Evolutionary conservation across 2,888 invertebrate species (phyloP).

Genomic region (Ethmia dodecea): DNA sequence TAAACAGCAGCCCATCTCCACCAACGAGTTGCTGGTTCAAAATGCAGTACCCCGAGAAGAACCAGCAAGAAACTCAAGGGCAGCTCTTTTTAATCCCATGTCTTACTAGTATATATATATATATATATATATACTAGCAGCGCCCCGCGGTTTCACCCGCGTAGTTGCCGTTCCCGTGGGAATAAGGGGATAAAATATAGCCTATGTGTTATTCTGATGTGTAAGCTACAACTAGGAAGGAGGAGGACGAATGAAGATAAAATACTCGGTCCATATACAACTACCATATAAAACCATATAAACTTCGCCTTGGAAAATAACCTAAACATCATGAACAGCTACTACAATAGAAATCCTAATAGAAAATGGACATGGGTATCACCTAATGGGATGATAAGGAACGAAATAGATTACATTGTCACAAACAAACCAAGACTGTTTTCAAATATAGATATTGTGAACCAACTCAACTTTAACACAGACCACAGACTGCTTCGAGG

Average conservation of each 20-base stretch:
- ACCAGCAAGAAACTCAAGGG: no score
- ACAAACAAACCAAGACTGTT: slow-evolving; percentile 7
- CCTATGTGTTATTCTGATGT: no score
- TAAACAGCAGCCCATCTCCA: no score
- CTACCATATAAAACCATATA: slow-evolving; percentile 11
- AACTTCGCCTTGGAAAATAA: slow-evolving; percentile 19
- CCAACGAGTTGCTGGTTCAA: no score
- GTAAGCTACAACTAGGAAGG: background rate
- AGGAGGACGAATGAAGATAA: background rate
- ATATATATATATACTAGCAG: no score
- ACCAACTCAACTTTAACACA: background rate
- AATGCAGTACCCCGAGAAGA: no score
- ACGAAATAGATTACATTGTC: slow-evolving; percentile 18
- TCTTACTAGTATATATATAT: no score
- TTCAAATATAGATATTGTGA: background rate
- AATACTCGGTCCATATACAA: background rate
- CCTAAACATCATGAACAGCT: slow-evolving; percentile 18
- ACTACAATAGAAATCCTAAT: slow-evolving; percentile 10
- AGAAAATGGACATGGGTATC: slow-evolving; percentile 16
- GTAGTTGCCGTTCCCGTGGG: no score
- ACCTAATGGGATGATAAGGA: slow-evolving; percentile 11
- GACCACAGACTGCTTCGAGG: background rate
- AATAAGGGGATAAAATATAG: no score
- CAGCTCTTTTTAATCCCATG: no score
- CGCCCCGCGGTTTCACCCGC: no score